Evolutionary conservation across 2,888 invertebrate genomes (phyloP), one percentile per base, ranked within the genome.

Genomic region (Bhutanitis thaidina): DNA sequence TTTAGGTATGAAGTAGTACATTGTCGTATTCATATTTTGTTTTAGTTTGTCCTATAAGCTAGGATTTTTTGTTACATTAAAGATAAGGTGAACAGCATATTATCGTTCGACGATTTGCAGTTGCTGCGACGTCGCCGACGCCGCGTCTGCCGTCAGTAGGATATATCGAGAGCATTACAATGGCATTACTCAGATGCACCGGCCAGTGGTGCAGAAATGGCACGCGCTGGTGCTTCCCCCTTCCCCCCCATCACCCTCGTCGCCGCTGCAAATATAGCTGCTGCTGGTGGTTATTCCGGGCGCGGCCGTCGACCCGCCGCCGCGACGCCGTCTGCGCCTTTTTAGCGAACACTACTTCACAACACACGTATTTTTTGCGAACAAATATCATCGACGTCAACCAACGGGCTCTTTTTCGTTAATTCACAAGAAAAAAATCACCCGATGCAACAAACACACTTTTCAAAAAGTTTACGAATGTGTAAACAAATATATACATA

Each of bases 261-360:
- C 64, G 62, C 67, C 77, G 82, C 83, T 81, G 88, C 88, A 86
- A 88, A 88, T 85, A 84, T 87, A 87, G 84, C 83, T 82, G 86
- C 74, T 88, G 86, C 71, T 84, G 81, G 65, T 80, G 78, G 85
- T 77, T 89, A 89, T 89, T 89, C 88, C 77, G 83, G 83, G 88
- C 77, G 80, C 83, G 89, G 86, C 74, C 89, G 88, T 80, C 89
- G 89, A 89, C 89, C 88, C 86, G 82, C 63, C 84, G 86, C 80
- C 86, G 87, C 87, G 87, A 87, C 89, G 89, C 89, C 86, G 89
- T 89, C 88, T 89, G 83, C 78, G 81, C 87, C 87, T 84, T 85
- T 86, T 87, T 86, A 87, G 84, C 80, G 78, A 80, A 80, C 77
- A 76, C 76, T 68, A 74, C 80, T 82, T 80, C 20, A 84, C 79